These are phyloP conservation scores for Enteromius unitaeniatus DNA, from an alignment of 2,797 vertebrate species.

Conservation along the genomic window DNA sequence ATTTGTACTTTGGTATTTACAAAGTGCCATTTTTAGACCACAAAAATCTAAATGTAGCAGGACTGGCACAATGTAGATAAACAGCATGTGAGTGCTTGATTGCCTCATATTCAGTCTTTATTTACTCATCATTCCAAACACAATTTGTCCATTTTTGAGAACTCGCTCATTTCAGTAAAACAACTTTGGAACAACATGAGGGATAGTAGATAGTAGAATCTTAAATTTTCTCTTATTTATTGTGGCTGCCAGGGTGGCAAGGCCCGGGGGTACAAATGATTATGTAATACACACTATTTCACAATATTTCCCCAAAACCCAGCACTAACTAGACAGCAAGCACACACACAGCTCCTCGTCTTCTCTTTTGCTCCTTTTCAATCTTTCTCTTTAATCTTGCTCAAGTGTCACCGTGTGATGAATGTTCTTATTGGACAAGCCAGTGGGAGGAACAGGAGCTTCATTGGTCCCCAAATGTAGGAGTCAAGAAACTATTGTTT, in stretches of 20 bases:
- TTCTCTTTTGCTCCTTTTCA: neutral
- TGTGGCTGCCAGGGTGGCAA: neutral
- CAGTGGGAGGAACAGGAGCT: constrained; percentile 45
- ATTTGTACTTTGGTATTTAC: neutral
- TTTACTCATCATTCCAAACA: neutral
- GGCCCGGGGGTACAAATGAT: neutral
- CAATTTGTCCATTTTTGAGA: neutral
- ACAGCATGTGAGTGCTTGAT: neutral
- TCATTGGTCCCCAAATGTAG: constrained; percentile 60
- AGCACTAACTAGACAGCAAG: neutral
- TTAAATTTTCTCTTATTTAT: neutral
- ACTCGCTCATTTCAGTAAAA: neutral
- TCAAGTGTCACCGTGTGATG: constrained; percentile 42
- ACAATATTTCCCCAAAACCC: neutral
- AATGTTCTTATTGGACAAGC: constrained; percentile 64
- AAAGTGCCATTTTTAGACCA: constrained; percentile 6
- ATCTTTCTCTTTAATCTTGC: neutral
- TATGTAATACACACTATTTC: constrained; percentile 54
- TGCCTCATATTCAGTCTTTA: neutral
- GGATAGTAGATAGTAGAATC: neutral
- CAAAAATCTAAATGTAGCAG: constrained; percentile 13
- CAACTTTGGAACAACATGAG: neutral
- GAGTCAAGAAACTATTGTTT: constrained; percentile 43
- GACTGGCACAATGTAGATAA: neutral
- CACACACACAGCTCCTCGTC: neutral